A percentile compares a stretch with the other conserved stretches of the same genome.
Evolutionary conservation across 2,113 vertebrate genomes (phyloP).

Genomic region (Thamnaconus septentrionalis): DNA sequence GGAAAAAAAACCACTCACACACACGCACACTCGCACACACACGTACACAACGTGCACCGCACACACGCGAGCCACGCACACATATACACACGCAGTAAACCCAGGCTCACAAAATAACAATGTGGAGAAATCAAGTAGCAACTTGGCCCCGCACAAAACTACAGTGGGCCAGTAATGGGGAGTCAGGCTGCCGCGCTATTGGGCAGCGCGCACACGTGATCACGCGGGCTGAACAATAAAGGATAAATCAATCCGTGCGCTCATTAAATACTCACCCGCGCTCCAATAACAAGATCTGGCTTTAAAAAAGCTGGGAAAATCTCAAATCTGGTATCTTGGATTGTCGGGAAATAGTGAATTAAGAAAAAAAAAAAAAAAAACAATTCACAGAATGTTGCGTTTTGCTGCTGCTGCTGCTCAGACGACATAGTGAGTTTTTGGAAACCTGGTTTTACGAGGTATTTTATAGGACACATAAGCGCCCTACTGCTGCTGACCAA

Average conservation of each 20-base stretch:
- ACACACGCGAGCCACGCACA: constrained; percentile 62
- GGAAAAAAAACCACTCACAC: constrained; percentile 54
- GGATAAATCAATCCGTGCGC: constrained; percentile 96
- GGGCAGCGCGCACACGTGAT: constrained; percentile 85
- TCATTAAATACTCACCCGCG: constrained; percentile 94
- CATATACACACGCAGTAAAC: constrained; percentile 74
- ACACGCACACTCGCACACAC: constrained; percentile 63
- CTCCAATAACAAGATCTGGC: constrained; percentile 89
- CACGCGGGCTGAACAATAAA: constrained; percentile 93
- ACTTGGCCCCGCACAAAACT: constrained; percentile 91
- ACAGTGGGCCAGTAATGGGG: constrained; percentile 94
- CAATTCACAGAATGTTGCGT: background rate
- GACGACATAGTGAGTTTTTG: constrained; percentile 52
- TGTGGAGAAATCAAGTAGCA: constrained; percentile 96
- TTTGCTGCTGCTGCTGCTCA: constrained; percentile 10
- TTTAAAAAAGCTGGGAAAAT: constrained; percentile 69
- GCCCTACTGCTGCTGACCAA: constrained; percentile 52
- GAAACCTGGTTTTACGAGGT: constrained; percentile 67
- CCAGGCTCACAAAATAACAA: constrained; percentile 90
- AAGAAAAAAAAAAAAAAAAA: constrained; percentile 3
- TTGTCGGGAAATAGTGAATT: constrained; percentile 23
- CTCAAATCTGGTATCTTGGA: constrained; percentile 69
- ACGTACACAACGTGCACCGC: constrained; percentile 74
- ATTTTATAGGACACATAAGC: constrained; percentile 72
- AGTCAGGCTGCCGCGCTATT: constrained; percentile 83